Conservation (phyloP, 2,888 invertebrate genomes). For the Pachydiplax longipennis region DNA sequence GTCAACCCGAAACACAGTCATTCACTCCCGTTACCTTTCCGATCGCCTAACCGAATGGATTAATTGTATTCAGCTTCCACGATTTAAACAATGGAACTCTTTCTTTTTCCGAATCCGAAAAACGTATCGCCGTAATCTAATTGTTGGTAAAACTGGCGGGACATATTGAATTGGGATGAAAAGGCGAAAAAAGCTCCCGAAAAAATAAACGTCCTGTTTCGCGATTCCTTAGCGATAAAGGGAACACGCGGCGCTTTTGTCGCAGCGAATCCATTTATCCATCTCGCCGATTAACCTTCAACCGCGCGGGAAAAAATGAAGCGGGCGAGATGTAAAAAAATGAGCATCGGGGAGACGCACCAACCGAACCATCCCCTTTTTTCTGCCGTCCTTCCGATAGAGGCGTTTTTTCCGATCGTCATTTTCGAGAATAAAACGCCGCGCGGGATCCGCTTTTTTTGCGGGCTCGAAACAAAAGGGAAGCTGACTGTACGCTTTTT, state of each 20-base stretch:
- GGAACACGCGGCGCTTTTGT: background rate
- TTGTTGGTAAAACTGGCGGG: too few relatives aligned
- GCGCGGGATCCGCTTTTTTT: background rate
- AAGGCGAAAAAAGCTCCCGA: too few relatives aligned
- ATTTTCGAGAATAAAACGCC: background rate
- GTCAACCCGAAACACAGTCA: too few relatives aligned
- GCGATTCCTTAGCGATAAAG: background rate
- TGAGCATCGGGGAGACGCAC: background rate
- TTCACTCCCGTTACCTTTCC: too few relatives aligned
- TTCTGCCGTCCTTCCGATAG: background rate
- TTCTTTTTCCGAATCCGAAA: too few relatives aligned
- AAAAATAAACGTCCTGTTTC: background rate
- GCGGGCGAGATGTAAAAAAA: background rate
- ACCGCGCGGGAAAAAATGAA: background rate
- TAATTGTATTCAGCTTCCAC: too few relatives aligned
- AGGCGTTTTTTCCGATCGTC: background rate
- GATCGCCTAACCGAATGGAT: too few relatives aligned
- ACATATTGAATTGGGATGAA: too few relatives aligned
- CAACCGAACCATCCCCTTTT: background rate
- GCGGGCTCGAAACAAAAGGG: background rate
- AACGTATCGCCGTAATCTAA: too few relatives aligned
- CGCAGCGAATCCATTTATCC: background rate
- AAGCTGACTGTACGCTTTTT: background rate
- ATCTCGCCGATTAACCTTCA: background rate
- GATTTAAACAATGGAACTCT: too few relatives aligned